Conservation (phyloP, 2,113 vertebrate species). For the Hydrochoerus hydrochaeris region DNA sequence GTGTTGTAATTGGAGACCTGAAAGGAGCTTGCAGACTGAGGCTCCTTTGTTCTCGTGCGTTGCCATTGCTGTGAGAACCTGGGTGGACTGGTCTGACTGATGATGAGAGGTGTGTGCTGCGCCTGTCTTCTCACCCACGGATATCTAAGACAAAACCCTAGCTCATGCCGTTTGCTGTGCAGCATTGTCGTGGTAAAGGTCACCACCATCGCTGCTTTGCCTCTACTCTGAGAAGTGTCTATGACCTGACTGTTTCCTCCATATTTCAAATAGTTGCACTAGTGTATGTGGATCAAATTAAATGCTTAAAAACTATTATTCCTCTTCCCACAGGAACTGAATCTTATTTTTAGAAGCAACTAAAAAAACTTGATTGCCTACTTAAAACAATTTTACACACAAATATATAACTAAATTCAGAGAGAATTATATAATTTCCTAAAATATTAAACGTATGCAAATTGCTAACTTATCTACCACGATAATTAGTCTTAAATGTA, state of each 20-base stretch:
- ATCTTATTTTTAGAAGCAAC: background rate
- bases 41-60: background rate
- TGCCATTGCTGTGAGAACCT: background rate
- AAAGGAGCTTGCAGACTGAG: background rate
- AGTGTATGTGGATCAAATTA: background rate
- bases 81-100: background rate
- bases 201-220: background rate
- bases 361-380: background rate
- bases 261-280: background rate
- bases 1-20: background rate
- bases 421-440: background rate
- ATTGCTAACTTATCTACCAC: background rate
- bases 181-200: too few relatives aligned
- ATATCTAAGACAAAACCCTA: background rate
- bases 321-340: background rate
- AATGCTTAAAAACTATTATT: background rate
- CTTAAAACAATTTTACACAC: conserved; percentile 7
- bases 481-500: background rate
- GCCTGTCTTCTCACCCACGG: background rate
- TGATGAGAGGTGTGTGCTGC: background rate
- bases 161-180: background rate
- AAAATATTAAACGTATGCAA: background rate
- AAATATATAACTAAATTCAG: background rate
- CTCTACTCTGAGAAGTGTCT: background rate
- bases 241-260: background rate